Evolutionary conservation across 2,888 invertebrate genomes (phyloP).

Genomic region (Troilus luridus): DNA sequence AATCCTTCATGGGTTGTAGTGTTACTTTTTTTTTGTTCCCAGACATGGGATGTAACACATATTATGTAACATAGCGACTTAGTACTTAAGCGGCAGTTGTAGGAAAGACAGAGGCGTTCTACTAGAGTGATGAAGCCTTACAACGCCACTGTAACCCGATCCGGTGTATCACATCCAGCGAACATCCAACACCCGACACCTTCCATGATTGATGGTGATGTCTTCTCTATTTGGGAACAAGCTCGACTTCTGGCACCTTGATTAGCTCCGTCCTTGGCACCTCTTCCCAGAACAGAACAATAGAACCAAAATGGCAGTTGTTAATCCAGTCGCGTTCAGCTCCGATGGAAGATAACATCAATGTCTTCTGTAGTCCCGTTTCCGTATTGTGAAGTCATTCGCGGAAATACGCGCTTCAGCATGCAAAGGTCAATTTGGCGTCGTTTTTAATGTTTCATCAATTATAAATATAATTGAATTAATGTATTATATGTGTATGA

Average conservation of each 20-base stretch:
- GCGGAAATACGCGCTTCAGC: too few relatives aligned
- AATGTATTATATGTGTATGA: too few relatives aligned
- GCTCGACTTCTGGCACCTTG: background rate
- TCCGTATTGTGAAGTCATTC: background rate
- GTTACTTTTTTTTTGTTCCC: background rate
- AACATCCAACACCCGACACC: background rate
- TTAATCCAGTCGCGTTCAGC: background rate
- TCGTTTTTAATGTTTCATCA: too few relatives aligned
- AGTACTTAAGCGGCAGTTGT: background rate
- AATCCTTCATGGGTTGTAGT: too few relatives aligned
- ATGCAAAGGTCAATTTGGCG: too few relatives aligned
- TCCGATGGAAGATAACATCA: background rate
- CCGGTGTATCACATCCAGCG: background rate
- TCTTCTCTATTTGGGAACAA: background rate
- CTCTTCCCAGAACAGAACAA: conserved; percentile 15
- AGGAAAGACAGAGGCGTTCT: background rate
- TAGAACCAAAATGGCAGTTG: conserved; percentile 7
- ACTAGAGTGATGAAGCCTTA: background rate
- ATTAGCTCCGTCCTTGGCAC: background rate
- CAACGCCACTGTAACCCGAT: background rate
- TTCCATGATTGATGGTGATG: background rate
- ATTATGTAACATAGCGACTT: background rate
- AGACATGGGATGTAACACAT: background rate
- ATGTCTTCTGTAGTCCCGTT: background rate
- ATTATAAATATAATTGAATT: too few relatives aligned